Evolutionary conservation across 2,888 invertebrate genomes (phyloP).

Genomic region (Leptopilina syphax): DNA sequence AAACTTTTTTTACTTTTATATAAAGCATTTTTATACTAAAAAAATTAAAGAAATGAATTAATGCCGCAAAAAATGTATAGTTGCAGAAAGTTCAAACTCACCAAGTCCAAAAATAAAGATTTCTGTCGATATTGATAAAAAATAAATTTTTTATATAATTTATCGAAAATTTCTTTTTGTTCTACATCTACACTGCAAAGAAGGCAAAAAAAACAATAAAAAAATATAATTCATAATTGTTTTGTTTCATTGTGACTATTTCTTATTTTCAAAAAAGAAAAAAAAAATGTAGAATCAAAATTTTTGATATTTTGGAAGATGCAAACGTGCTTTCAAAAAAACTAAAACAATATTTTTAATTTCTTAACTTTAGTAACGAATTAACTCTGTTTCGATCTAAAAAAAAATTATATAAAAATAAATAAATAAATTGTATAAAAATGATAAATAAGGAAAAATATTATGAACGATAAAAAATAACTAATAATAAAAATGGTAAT

Average conservation of each 20-base stretch:
- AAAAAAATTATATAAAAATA: too few species aligned
- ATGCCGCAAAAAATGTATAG: slow-evolving; percentile 15
- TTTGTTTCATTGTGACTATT: not conserved
- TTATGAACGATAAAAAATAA: too few species aligned
- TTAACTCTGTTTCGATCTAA: too few species aligned
- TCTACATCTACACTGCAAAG: slow-evolving; percentile 13
- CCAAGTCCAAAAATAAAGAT: slow-evolving; percentile 39
- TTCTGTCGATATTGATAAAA: slow-evolving; percentile 34
- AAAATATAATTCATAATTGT: not conserved
- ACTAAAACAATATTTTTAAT: not conserved
- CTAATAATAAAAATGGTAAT: too few species aligned
- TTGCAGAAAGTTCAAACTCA: slow-evolving; percentile 29
- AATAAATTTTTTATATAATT: not conserved
- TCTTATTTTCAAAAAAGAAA: not conserved
- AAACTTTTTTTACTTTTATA: not conserved
- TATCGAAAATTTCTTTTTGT: not conserved
- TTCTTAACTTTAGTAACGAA: not conserved
- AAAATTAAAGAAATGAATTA: not conserved
- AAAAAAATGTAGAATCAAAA: not conserved
- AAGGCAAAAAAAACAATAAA: not conserved
- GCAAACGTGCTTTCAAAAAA: slow-evolving; percentile 7
- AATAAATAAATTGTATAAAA: too few species aligned
- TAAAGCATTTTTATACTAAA: slow-evolving; percentile 4
- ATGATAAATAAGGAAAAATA: too few species aligned
- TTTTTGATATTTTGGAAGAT: slow-evolving; percentile 1